phyloP scores from a whole-genome alignment of 2,113 vertebrate genomes.

The Leptobrachium leishanense region DNA sequence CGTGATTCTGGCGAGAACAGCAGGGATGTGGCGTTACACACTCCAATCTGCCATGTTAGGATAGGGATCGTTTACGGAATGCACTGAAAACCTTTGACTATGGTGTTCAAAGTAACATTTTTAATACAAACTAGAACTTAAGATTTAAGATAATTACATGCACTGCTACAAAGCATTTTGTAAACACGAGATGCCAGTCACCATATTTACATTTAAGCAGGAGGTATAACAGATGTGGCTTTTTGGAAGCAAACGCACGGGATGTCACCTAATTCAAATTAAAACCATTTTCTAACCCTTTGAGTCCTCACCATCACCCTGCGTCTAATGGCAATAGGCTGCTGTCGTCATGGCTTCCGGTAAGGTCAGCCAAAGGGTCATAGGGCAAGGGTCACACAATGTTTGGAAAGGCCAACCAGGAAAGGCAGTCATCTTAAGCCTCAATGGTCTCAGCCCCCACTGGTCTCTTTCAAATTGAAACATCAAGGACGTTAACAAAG shows the following conservation, averaged over 20 bases:
- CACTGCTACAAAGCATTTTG: conserved; percentile 76
- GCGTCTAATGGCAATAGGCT: conserved; percentile 99
- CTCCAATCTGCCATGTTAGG: conserved; percentile 76
- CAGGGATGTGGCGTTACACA: conserved; percentile 63
- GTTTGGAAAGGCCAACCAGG: conserved; percentile 99
- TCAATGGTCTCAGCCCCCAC: conserved; percentile 99
- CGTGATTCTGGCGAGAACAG: conserved; percentile 49
- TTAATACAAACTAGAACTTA: conserved; percentile 41
- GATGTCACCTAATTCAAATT: conserved; percentile 88
- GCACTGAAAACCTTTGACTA: conserved; percentile 83
- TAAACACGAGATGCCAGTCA: conserved; percentile 78
- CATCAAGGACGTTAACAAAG: conserved; percentile 99
- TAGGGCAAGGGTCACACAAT: conserved; percentile 99
- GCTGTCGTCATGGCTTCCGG: conserved; percentile 99
- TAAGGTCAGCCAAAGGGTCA: conserved; percentile 99
- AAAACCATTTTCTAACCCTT: conserved; percentile 86
- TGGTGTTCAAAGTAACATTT: conserved; percentile 72
- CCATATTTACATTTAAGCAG: conserved; percentile 84
- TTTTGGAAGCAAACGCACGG: conserved; percentile 84
- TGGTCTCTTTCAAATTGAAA: conserved; percentile 99
- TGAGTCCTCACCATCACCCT: conserved; percentile 99
- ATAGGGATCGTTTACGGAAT: conserved; percentile 88
- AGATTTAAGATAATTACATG: conserved; percentile 83
- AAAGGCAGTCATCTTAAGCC: conserved; percentile 99
- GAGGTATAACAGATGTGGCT: conserved; percentile 65